Evolutionary conservation across 2,888 invertebrate genomes (phyloP), one percentile per base, ranked within the genome.

Genomic region (Platycnemis pennipes): DNA sequence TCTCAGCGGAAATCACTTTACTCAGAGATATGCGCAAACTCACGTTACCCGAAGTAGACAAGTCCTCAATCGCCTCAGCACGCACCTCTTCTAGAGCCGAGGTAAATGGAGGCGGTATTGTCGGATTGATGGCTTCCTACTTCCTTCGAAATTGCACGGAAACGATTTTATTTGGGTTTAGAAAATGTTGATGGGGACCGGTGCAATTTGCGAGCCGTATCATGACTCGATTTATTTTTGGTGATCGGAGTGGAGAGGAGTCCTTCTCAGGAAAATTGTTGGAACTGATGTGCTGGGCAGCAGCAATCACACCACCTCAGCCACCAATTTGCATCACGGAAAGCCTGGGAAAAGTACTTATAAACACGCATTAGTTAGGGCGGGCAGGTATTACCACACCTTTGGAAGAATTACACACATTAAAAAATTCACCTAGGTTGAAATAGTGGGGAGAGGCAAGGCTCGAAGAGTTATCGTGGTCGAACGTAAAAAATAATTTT

Each of bases 111-210:
- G 77, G 77, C 37, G 37, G 37, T 77, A 77, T 37, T 77, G 77
- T 11, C 11, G 77, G 26, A 77, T 77, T 77, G 77, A 77, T 77
- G 77, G 77, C 77, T 77, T 77, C 77, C 77, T 77, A 77, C 37
- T 77, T 37, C 37, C 37, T 37, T 16, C 11, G 37, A 77, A 37
- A 77, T 37, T 77, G 11, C 77, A 37, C 77, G 77, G 77, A 77
- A 77, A 77, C 77, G 77, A 77, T 77, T 77, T 77, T 31, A 77
- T 77, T 31, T 77, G 77, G 77, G 77, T 77, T 77, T 77, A 77
- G 77, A 77, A 77, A 77, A 77, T 37, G 13, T 13, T 77, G 77
- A 77, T 37, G 77, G 37, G 11, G 77, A 2, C 37, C 37, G 8
- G 22, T 77, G 77, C 77, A 77, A 77, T 77, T 37, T 77, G 31